Base-by-base conservation (phyloP, 2,888 invertebrate genomes). In the Alitta virens region DNA sequence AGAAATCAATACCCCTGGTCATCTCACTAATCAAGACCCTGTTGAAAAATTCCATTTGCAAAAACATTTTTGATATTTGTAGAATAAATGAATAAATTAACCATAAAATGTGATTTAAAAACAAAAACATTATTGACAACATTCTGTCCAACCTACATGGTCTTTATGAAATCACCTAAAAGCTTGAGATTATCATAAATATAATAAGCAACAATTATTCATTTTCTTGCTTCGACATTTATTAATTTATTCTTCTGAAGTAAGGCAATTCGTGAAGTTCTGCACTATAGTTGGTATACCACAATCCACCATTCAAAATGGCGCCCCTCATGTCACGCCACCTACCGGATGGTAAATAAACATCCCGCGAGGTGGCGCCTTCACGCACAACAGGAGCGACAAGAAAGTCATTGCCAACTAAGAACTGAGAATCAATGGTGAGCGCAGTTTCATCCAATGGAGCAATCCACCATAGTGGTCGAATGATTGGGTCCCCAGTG, bases 381-480 rank as follows among this genome's bases (percentile, higher is more conserved):
- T 69, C 53, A n/a, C 77, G 72, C 33, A 82, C 51, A 1, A 82
- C 71, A 0, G 81, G 81, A 0, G 81, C 79, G 24, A 80, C 78
- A 1, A 82, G 66, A 7, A 78, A 60, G 27, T 74, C 71, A 57
- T 78, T 66, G 1, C 81, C 81, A 2, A 82, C 64, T 7, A 82
- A 63, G 68, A 79, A 81, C 60, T 81, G 72, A 3, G 91, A 87
- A 3, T 46, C 46, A n/a, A 53, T 54, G 14, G 60, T 52, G 7
- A 27, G 43, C 3, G 52, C 51, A 5, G 88, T 86, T 12, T 86
- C 85, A 74, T 98, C 97, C 0, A 84, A 78, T 0, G 97, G 94
- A 79, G 90, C 97, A 71, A 94, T 89, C 70, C 91, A 88, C 88
- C 94, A 91, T 23, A 96, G 78, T 0, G 99, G 95, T 25, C 95